A percentile compares a stretch with the other conserved stretches of the same genome.
Conservation (phyloP, 2,888 invertebrate species). For the Drosophila ezoana region DNA sequence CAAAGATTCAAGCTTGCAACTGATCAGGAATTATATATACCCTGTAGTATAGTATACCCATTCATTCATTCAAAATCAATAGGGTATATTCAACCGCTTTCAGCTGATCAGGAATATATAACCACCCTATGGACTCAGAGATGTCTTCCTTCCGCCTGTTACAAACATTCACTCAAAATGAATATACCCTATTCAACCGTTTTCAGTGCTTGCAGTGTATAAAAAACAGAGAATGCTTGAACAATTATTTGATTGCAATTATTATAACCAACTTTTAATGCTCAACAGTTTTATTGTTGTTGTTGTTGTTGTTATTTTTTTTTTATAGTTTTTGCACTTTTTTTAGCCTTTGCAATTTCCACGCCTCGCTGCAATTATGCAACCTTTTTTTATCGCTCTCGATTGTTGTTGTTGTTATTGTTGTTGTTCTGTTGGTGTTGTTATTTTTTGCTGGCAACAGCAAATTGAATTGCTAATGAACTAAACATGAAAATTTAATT, state of each 20-base stretch:
- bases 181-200: too few relatives aligned
- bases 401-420: constrained; percentile 32
- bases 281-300: constrained; percentile 33
- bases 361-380: constrained; percentile 65
- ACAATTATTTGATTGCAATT: constrained; percentile 50
- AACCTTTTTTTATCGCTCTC: constrained; percentile 54
- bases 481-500: constrained; percentile 70
- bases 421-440: constrained; percentile 12
- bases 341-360: constrained; percentile 39
- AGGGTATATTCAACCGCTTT: too few relatives aligned
- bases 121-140: too few relatives aligned
- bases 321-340: constrained; percentile 6
- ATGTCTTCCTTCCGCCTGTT: too few relatives aligned
- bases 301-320: constrained; percentile 4
- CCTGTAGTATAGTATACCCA: too few relatives aligned
- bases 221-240: constrained; percentile 22
- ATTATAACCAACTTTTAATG: constrained; percentile 48
- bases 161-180: too few relatives aligned
- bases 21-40: too few relatives aligned
- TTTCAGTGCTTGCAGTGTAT: too few relatives aligned
- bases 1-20: too few relatives aligned
- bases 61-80: too few relatives aligned
- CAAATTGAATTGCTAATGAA: constrained; percentile 76
- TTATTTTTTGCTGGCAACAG: constrained; percentile 40
- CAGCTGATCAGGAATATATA: too few relatives aligned